A percentile compares a stretch with the other conserved stretches of the same genome.
Evolutionary conservation across 2,113 vertebrate genomes (phyloP).

Genomic region (Cisticola juncidis): DNA sequence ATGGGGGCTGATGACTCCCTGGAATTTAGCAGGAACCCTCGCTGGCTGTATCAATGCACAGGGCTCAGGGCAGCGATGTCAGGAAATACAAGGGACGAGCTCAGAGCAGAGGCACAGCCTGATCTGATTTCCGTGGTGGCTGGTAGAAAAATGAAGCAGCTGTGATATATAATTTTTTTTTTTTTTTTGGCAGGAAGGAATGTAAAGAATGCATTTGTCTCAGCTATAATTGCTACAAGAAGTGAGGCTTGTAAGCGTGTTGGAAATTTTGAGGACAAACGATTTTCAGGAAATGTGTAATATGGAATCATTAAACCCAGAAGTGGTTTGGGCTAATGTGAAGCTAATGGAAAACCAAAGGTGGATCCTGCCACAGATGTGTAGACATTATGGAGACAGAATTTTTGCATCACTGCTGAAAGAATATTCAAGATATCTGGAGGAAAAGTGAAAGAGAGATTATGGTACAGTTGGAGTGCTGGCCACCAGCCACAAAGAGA

Average conservation of each 20-base stretch:
- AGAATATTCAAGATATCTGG: not conserved
- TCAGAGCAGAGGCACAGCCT: not conserved
- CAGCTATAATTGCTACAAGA: not conserved
- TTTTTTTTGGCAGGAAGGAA: not conserved
- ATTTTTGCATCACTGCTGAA: not conserved
- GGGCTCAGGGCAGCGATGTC: not conserved
- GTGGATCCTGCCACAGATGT: not conserved
- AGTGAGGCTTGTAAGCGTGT: not conserved
- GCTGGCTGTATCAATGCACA: rapidly evolving
- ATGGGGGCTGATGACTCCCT: rapidly evolving
- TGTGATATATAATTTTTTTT: too few species aligned
- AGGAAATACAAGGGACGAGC: not conserved
- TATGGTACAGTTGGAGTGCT: not conserved
- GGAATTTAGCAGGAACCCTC: not conserved
- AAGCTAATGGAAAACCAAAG: not conserved
- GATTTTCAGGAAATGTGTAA: not conserved
- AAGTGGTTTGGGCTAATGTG: not conserved
- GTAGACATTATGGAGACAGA: not conserved
- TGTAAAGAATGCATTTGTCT: not conserved
- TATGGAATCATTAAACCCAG: not conserved
- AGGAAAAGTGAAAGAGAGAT: not conserved
- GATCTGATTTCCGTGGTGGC: not conserved
- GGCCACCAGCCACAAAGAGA: not conserved
- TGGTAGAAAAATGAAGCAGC: not conserved
- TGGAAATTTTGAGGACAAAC: not conserved